Conservation (phyloP, 2,113 vertebrate genomes). For the Gopherus evgoodei region DNA sequence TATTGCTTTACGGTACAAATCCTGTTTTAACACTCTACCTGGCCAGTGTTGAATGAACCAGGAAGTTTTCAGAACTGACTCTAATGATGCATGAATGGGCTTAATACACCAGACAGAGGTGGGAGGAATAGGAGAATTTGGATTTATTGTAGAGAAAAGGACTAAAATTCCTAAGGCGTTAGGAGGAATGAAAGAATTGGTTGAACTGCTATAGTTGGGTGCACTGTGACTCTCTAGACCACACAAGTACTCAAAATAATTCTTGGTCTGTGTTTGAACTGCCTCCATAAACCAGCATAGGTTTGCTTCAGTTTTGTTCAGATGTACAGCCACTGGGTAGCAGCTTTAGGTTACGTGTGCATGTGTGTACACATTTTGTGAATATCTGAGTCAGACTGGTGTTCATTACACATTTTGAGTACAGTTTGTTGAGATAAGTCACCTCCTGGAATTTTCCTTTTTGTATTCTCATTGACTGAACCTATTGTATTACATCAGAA, state of each 20-base stretch:
- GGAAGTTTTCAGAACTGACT: slow-evolving; percentile 31
- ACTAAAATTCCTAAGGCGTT: slow-evolving; percentile 31
- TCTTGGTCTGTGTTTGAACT: neutral
- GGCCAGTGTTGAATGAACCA: slow-evolving; percentile 15
- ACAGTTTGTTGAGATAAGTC: neutral
- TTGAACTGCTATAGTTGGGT: slow-evolving; percentile 23
- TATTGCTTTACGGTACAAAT: neutral
- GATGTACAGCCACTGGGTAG: neutral
- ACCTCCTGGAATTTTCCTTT: neutral
- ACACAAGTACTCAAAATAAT: neutral
- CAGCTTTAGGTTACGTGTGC: neutral
- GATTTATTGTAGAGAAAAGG: slow-evolving; percentile 32
- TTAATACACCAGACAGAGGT: slow-evolving; percentile 4
- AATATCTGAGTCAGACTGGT: neutral
- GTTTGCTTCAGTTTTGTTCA: neutral
- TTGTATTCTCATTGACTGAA: neutral
- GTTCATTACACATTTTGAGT: neutral
- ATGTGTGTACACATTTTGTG: neutral
- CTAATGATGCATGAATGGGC: neutral
- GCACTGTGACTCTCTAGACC: neutral
- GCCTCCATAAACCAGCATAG: neutral
- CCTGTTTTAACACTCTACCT: neutral
- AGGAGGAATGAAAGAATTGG: slow-evolving; percentile 26
- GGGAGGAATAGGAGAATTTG: slow-evolving; percentile 28
- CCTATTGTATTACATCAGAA: neutral